Evolutionary conservation across 2,888 invertebrate genomes (phyloP).

Genomic region (Gerris lacustris): DNA sequence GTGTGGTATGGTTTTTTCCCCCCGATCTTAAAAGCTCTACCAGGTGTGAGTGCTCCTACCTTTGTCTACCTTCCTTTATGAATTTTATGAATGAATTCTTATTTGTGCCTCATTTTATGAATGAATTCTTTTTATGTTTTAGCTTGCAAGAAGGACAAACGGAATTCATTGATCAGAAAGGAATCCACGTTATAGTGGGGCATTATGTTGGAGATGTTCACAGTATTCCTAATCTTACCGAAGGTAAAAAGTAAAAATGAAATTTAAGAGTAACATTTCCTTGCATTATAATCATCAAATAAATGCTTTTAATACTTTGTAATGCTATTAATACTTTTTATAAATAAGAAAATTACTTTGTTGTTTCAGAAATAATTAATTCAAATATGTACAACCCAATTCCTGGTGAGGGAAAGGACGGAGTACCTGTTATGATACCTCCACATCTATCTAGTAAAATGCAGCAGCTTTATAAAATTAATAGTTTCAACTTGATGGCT

Average conservation of each 20-base stretch:
- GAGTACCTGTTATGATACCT: constrained; percentile 64
- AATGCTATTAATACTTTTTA: too few relatives aligned
- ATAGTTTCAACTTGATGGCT: constrained; percentile 76
- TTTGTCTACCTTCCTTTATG: too few relatives aligned
- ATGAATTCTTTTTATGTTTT: background rate
- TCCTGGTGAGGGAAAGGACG: constrained; percentile 61
- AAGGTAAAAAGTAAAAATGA: constrained; percentile 47
- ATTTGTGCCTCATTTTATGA: too few relatives aligned
- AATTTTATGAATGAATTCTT: too few relatives aligned
- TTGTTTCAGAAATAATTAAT: constrained; percentile 52
- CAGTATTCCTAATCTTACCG: constrained; percentile 53
- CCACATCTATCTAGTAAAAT: constrained; percentile 61
- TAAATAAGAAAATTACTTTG: background rate
- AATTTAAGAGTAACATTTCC: constrained; percentile 13
- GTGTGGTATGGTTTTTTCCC: too few relatives aligned
- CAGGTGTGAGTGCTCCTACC: too few relatives aligned
- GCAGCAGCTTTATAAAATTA: constrained; percentile 66
- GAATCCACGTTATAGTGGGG: constrained; percentile 75
- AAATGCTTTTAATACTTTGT: too few relatives aligned
- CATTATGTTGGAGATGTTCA: constrained; percentile 72
- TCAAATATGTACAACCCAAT: constrained; percentile 65
- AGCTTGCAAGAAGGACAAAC: constrained; percentile 41
- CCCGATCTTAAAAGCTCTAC: too few relatives aligned
- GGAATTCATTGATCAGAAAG: constrained; percentile 57
- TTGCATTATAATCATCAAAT: constrained; percentile 11